Conservation (phyloP, 2,888 invertebrate species). For the Megaustenia siamemsis region DNA sequence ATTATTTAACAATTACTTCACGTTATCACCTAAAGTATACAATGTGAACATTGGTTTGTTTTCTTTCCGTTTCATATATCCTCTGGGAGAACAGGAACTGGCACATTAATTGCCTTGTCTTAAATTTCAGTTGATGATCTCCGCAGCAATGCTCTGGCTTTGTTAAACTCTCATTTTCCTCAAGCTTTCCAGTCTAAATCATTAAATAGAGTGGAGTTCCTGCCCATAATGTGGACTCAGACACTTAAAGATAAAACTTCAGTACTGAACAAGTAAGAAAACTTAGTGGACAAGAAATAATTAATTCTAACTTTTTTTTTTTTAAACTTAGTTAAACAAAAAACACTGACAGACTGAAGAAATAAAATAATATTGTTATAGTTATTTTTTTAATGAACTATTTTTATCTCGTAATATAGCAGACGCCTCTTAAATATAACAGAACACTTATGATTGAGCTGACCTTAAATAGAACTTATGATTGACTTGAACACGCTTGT, state of each 20-base stretch:
- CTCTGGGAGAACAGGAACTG: not conserved
- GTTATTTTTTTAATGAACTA: no score
- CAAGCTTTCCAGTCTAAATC: constrained; percentile 87
- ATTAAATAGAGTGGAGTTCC: constrained; percentile 92
- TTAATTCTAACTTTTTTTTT: no score
- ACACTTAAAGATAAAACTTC: constrained; percentile 89
- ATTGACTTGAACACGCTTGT: no score
- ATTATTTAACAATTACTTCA: no score
- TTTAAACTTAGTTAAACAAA: not conserved
- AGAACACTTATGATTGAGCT: no score
- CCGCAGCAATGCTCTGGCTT: constrained; percentile 88
- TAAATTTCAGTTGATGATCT: constrained; percentile 91
- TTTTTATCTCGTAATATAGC: no score
- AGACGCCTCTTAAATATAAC: no score
- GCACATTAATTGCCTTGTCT: not conserved
- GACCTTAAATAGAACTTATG: no score
- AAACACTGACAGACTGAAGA: no score
- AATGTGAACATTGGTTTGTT: not conserved
- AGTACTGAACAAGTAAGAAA: constrained; percentile 89
- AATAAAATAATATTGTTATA: no score
- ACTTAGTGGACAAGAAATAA: not conserved
- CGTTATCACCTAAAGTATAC: no score
- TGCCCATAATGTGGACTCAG: constrained; percentile 96
- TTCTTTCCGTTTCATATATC: not conserved
- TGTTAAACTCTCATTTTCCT: constrained; percentile 92